Conservation (phyloP, 2,113 vertebrate genomes). For the Lota lota region DNA sequence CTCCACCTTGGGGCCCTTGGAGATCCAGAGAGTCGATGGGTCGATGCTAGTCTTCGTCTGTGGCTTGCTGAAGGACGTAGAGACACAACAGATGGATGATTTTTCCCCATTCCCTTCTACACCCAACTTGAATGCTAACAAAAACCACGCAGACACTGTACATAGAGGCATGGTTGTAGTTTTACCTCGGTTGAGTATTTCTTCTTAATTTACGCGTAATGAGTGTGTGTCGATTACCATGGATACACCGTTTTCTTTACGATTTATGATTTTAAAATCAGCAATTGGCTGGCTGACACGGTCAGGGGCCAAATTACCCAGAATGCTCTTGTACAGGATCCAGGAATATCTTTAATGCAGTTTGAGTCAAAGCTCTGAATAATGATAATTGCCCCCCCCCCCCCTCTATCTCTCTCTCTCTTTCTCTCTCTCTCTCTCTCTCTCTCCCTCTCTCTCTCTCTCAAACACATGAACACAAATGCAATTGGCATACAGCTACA, state of each 20-base stretch:
- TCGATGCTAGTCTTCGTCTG: slow-evolving; percentile 83
- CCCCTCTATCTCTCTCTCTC: neutral
- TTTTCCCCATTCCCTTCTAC: neutral
- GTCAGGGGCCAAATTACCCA: slow-evolving; percentile 17
- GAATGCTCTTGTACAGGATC: slow-evolving; percentile 25
- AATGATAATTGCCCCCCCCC: slow-evolving; percentile 17
- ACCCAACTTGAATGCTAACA: neutral
- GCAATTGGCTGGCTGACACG: neutral
- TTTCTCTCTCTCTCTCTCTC: neutral
- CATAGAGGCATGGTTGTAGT: neutral
- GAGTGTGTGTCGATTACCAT: slow-evolving; percentile 12
- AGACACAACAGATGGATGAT: neutral
- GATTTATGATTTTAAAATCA: neutral
- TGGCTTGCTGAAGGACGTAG: slow-evolving; percentile 74
- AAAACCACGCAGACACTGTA: neutral
- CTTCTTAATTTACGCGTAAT: slow-evolving; percentile 6
- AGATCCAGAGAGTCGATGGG: slow-evolving; percentile 92
- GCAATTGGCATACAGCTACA: too few species aligned
- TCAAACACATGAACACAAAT: neutral
- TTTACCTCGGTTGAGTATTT: neutral
- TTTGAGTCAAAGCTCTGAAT: slow-evolving; percentile 26
- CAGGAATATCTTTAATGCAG: slow-evolving; percentile 46
- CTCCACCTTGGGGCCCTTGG: slow-evolving; percentile 81
- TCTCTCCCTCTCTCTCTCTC: neutral
- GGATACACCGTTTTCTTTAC: neutral